Evolutionary conservation across 1,140 invertebrate species (phyloP).

Genomic region (Vollenhovia emeryi): DNA sequence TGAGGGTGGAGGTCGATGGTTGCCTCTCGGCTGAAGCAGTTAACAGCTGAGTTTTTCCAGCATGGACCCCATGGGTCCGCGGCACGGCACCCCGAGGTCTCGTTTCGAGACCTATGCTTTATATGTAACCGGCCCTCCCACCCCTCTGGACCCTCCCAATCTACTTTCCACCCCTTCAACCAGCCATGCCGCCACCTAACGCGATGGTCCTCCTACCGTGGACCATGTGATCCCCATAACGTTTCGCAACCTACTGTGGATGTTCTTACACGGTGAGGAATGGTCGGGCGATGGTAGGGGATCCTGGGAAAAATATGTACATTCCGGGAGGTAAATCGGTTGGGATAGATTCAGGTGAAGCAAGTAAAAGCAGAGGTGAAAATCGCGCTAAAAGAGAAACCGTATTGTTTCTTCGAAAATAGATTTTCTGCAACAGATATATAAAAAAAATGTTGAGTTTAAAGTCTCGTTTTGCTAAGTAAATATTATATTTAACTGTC

Average conservation of each 20-base stretch:
- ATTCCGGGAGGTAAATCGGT: constrained; percentile 32
- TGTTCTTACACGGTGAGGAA: constrained; percentile 33
- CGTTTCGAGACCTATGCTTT: constrained; percentile 81
- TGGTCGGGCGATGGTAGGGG: not conserved
- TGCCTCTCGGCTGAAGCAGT: constrained; percentile 75
- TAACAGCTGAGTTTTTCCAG: constrained; percentile 83
- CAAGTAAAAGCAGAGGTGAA: not conserved
- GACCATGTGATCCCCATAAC: constrained; percentile 56
- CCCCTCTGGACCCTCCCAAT: constrained; percentile 35
- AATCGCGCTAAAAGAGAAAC: not conserved
- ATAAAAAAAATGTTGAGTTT: not conserved
- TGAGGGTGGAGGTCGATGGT: constrained; percentile 29
- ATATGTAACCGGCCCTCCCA: constrained; percentile 73
- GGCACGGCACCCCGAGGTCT: constrained; percentile 82
- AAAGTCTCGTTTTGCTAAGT: not conserved
- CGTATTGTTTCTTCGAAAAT: not conserved
- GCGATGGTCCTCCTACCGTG: constrained; percentile 1
- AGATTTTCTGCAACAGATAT: not conserved
- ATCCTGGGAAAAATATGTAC: constrained; percentile 27
- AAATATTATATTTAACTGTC: not conserved
- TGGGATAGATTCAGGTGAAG: constrained; percentile 3
- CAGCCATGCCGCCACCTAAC: not conserved
- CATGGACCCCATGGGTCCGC: constrained; percentile 80
- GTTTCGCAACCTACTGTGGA: constrained; percentile 31
- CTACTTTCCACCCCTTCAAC: constrained; percentile 47